A percentile compares a stretch with the other conserved stretches of the same genome.
Conservation (phyloP, 1,140 invertebrate species). For the Penaeus indicus region DNA sequence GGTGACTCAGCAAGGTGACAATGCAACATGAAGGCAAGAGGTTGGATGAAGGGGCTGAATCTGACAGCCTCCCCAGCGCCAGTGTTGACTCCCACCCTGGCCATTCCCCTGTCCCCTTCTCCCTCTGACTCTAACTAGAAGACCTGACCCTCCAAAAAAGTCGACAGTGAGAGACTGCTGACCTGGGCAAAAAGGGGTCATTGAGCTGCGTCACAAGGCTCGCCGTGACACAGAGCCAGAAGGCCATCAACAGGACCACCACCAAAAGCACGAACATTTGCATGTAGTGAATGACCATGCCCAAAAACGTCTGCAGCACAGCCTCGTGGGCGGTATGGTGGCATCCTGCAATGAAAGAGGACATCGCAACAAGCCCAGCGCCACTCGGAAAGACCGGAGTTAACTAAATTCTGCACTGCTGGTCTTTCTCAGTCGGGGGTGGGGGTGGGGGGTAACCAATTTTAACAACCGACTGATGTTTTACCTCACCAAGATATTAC, state of each 20-base stretch:
- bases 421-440: too few species aligned
- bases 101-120: too few species aligned
- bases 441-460: too few species aligned
- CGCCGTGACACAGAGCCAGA: conserved; percentile 64
- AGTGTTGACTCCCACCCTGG: too few species aligned
- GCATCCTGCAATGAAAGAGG: conserved; percentile 48
- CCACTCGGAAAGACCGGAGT: not conserved
- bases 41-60: too few species aligned
- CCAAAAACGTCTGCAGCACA: conserved; percentile 43
- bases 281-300: conserved; percentile 50
- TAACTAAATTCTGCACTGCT: too few species aligned
- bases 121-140: not conserved
- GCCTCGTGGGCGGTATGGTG: conserved; percentile 37
- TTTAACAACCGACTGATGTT: too few species aligned
- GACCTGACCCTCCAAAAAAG: conserved; percentile 8
- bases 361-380: conserved; percentile 46
- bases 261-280: conserved; percentile 59
- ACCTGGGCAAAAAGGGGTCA: conserved; percentile 55
- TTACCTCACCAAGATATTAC: too few species aligned
- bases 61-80: too few species aligned
- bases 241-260: conserved; percentile 53
- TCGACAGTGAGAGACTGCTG: conserved; percentile 9
- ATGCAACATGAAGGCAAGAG: too few species aligned
- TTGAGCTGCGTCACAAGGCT: conserved; percentile 67
- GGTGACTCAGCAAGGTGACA: too few species aligned